These are phyloP conservation scores for Oreochromis mossambicus DNA, from an alignment of 2,797 vertebrate genomes.

Conservation along the genomic window DNA sequence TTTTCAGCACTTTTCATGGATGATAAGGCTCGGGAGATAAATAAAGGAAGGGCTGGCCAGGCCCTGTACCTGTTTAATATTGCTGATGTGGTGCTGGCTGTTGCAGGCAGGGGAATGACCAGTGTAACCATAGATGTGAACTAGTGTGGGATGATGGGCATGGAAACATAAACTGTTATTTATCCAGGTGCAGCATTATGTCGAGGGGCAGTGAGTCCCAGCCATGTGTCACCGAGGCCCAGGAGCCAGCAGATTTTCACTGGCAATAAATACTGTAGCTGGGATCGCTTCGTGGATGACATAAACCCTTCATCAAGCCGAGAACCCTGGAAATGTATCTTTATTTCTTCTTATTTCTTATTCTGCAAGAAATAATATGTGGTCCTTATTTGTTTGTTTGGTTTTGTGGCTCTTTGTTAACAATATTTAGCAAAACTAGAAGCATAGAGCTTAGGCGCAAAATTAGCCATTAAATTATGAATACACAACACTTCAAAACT, in stretches of 20 bases:
- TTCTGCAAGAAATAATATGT: neutral
- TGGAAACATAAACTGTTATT: slow-evolving; percentile 47
- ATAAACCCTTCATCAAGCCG: neutral
- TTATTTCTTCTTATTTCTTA: neutral
- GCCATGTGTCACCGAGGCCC: neutral
- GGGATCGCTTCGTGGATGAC: neutral
- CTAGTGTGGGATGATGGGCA: slow-evolving; percentile 37
- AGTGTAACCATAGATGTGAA: slow-evolving; percentile 50
- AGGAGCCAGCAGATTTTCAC: neutral
- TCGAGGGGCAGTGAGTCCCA: neutral
- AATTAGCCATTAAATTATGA: neutral
- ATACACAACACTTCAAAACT: neutral
- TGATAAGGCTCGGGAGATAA: slow-evolving; percentile 63
- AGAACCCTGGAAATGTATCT: neutral
- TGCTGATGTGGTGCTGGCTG: slow-evolving; percentile 56
- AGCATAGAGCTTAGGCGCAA: neutral
- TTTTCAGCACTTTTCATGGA: slow-evolving; percentile 74
- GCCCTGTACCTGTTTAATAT: slow-evolving; percentile 44
- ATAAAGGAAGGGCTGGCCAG: slow-evolving; percentile 38
- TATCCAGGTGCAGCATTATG: slow-evolving; percentile 39
- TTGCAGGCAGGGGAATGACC: slow-evolving; percentile 38
- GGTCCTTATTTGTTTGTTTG: neutral
- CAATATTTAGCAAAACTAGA: neutral
- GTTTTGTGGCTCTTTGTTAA: neutral
- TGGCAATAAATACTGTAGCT: neutral